phyloP scores from a whole-genome alignment of 2,113 vertebrate species.

The Ctenomys sociabilis region DNA sequence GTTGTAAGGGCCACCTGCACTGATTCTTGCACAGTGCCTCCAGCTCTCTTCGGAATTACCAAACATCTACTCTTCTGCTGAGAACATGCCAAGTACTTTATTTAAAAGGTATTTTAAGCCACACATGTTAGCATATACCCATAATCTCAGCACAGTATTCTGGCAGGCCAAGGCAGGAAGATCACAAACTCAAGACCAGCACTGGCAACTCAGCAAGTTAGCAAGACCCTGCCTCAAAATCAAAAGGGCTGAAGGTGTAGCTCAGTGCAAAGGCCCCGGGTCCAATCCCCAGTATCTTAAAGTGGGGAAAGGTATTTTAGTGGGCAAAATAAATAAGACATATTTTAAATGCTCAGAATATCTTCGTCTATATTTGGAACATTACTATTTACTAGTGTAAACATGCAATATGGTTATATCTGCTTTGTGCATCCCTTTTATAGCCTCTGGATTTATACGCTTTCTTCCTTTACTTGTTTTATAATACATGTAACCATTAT shows the following conservation, averaged over 20 bases:
- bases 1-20: neutral
- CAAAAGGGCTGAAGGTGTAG: neutral
- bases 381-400: neutral
- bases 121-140: neutral
- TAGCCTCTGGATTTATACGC: neutral
- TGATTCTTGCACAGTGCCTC: neutral
- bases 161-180: neutral
- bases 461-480: slow-evolving; percentile 56
- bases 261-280: neutral
- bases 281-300: neutral
- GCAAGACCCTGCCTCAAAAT: neutral
- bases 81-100: neutral
- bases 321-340: neutral
- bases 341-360: neutral
- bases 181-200: neutral
- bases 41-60: neutral
- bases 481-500: slow-evolving; percentile 3
- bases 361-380: slow-evolving; percentile 3
- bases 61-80: neutral
- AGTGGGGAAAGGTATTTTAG: neutral
- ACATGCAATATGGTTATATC: neutral
- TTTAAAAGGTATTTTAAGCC: neutral
- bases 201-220: neutral
- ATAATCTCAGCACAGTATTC: neutral
- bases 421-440: neutral